Evolutionary conservation across 2,888 invertebrate genomes (phyloP).

Genomic region (Acanthopleura granulata): DNA sequence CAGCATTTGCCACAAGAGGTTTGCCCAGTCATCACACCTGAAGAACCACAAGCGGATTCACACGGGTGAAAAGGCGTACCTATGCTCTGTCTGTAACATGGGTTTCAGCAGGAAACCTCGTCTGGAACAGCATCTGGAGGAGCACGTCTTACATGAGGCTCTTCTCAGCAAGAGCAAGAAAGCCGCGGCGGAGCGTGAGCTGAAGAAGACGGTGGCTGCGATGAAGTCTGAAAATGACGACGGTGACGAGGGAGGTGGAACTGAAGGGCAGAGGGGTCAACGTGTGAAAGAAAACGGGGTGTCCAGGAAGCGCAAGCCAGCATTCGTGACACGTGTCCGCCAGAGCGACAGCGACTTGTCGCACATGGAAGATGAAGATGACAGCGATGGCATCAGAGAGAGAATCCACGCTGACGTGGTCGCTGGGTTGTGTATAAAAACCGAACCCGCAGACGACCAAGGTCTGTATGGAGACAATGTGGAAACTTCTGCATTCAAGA

Average conservation of each 20-base stretch:
- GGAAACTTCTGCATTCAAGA: background rate
- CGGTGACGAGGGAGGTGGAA: constrained; percentile 16
- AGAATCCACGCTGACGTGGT: background rate
- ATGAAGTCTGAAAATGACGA: constrained; percentile 19
- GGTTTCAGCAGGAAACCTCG: constrained; percentile 46
- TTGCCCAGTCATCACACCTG: constrained; percentile 49
- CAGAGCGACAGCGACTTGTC: background rate
- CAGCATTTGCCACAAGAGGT: constrained; percentile 48
- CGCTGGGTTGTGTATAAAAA: background rate
- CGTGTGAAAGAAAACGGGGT: background rate
- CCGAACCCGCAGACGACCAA: background rate
- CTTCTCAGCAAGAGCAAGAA: background rate
- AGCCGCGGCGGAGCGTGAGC: constrained; percentile 14
- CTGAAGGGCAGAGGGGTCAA: background rate
- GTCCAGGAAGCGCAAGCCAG: constrained; percentile 27
- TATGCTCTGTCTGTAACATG: constrained; percentile 43
- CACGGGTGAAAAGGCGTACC: constrained; percentile 47
- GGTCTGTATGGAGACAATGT: background rate
- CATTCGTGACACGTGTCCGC: constrained; percentile 28
- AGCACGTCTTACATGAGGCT: constrained; percentile 28
- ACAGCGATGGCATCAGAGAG: background rate
- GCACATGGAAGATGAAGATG: background rate
- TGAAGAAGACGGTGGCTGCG: background rate
- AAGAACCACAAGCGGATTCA: constrained; percentile 49
- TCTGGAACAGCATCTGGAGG: constrained; percentile 42